Percentiles rank a stretch among this genome's conserved stretches.
phyloP scores from a whole-genome alignment of 2,797 vertebrate species.

The Ceryle rudis region DNA sequence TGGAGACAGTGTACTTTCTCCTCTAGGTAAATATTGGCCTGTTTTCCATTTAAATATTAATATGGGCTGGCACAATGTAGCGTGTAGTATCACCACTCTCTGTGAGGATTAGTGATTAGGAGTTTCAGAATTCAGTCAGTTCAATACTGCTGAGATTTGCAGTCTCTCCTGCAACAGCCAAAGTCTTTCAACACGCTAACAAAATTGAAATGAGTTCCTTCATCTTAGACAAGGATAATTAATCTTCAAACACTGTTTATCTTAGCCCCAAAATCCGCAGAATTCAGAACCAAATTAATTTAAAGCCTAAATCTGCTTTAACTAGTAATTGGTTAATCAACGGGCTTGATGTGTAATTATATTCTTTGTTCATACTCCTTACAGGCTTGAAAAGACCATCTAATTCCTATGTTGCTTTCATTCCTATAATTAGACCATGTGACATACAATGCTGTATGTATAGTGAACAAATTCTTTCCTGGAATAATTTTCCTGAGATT shows the following conservation, averaged over 20 bases:
- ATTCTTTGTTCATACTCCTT: constrained; percentile 79
- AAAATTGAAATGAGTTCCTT: constrained; percentile 78
- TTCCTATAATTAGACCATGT: constrained; percentile 77
- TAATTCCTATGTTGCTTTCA: constrained; percentile 80
- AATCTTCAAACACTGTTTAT: constrained; percentile 84
- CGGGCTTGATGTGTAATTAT: constrained; percentile 78
- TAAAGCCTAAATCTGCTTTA: constrained; percentile 83
- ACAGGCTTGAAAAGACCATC: constrained; percentile 79
- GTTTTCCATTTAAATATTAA: constrained; percentile 71
- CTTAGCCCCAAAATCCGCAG: constrained; percentile 74
- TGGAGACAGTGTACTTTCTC: constrained; percentile 11
- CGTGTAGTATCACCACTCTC: constrained; percentile 25
- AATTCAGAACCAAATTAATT: constrained; percentile 83
- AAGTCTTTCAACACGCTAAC: constrained; percentile 46
- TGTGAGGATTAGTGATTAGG: constrained; percentile 62
- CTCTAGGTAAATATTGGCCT: constrained; percentile 56
- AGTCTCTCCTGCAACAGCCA: constrained; percentile 24
- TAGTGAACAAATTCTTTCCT: constrained; percentile 35
- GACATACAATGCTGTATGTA: constrained; percentile 65
- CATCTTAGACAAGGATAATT: constrained; percentile 80
- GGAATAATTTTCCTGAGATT: constrained; percentile 32
- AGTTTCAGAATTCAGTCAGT: constrained; percentile 55
- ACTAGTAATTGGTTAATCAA: constrained; percentile 85
- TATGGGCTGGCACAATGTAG: constrained; percentile 49
- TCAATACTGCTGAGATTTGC: constrained; percentile 66